These are phyloP conservation scores for Enteromius afrohamiltoni DNA, from an alignment of 2,797 vertebrate species.

Conservation along the genomic window DNA sequence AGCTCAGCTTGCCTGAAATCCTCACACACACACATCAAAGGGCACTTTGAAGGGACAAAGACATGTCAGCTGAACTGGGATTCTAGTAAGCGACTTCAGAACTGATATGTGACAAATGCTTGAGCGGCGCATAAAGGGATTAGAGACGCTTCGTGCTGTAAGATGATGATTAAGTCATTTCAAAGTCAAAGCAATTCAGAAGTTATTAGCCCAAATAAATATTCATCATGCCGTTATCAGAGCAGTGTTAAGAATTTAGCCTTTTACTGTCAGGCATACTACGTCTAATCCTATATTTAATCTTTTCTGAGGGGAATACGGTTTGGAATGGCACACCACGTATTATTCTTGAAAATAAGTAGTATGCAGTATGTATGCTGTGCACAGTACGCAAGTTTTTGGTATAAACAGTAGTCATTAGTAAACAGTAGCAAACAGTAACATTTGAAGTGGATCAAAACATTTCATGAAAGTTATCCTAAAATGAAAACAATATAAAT, in stretches of 20 bases:
- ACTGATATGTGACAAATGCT: not conserved
- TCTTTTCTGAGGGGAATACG: not conserved
- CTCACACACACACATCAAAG: conserved; percentile 23
- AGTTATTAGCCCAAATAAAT: conserved; percentile 29
- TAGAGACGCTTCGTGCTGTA: conserved; percentile 32
- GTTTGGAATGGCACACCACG: not conserved
- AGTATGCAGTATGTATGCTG: not conserved
- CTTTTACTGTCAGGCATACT: not conserved
- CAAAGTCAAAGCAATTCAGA: conserved; percentile 20
- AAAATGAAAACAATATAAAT: too few species aligned
- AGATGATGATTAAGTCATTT: conserved; percentile 31
- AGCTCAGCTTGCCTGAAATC: not conserved
- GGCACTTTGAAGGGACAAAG: conserved; percentile 38
- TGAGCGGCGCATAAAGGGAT: conserved; percentile 44
- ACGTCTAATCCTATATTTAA: not conserved
- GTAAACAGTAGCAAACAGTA: too few species aligned
- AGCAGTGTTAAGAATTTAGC: not conserved
- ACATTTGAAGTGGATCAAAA: too few species aligned
- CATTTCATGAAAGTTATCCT: too few species aligned
- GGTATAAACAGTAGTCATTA: too few species aligned
- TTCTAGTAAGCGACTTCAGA: not conserved
- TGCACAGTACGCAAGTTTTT: too few species aligned
- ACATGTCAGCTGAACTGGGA: conserved; percentile 22
- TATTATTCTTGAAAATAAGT: not conserved
- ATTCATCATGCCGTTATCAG: conserved; percentile 18